phyloP scores from a whole-genome alignment of 1,140 invertebrate genomes.

The Monochamus saltuarius region DNA sequence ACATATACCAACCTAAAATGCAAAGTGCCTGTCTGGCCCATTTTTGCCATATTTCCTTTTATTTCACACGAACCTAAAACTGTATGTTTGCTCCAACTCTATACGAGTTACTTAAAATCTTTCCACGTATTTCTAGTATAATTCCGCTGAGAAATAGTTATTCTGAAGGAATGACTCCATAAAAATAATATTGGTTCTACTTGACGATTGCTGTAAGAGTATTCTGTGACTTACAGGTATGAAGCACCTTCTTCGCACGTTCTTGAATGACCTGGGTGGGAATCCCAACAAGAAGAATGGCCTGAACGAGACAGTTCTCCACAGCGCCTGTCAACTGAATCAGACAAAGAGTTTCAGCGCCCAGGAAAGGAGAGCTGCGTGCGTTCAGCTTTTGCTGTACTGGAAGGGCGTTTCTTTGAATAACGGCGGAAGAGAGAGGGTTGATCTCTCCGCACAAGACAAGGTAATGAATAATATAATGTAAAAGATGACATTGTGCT shows the following conservation, averaged over 20 bases:
- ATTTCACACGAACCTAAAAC: too few species aligned
- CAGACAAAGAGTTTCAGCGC: conserved; percentile 57
- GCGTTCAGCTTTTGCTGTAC: conserved; percentile 63
- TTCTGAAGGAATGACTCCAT: too few species aligned
- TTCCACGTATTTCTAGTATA: too few species aligned
- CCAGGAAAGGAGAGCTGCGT: conserved; percentile 61
- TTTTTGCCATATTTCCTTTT: too few species aligned
- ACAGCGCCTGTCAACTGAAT: conserved; percentile 62
- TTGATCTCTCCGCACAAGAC: conserved; percentile 63
- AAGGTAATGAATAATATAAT: conserved; percentile 53
- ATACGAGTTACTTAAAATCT: too few species aligned
- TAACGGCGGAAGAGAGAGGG: conserved; percentile 60
- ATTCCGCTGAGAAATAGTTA: too few species aligned
- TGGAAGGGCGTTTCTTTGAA: conserved; percentile 61
- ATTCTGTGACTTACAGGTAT: conserved; percentile 44
- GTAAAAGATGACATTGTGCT: too few species aligned
- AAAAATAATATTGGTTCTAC: too few species aligned
- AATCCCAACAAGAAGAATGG: conserved; percentile 72
- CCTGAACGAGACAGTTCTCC: conserved; percentile 65
- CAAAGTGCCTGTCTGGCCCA: too few species aligned
- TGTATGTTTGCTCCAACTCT: too few species aligned
- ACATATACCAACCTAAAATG: too few species aligned
- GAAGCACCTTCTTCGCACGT: conserved; percentile 64
- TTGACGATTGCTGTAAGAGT: too few species aligned
- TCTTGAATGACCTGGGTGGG: conserved; percentile 65